Evolutionary conservation across 1,140 invertebrate species (phyloP).

Genomic region (Hydropsyche tenuis): DNA sequence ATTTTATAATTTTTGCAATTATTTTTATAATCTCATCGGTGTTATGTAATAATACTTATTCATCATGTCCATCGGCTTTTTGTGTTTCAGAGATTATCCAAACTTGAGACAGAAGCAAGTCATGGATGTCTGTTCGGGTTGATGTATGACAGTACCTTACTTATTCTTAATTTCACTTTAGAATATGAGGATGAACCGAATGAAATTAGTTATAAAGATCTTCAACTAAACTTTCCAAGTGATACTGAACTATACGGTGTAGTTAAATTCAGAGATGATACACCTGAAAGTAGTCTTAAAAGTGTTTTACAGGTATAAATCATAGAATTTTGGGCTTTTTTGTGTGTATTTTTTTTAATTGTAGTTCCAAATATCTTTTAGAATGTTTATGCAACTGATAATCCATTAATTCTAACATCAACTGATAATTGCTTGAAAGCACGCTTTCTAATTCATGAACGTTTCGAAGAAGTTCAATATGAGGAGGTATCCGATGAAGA

Average conservation of each 20-base stretch:
- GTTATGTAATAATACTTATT: too few species aligned
- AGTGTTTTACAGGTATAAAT: conserved; percentile 67
- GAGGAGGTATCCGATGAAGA: conserved; percentile 68
- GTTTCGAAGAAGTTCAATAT: conserved; percentile 68
- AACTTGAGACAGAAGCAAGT: conserved; percentile 62
- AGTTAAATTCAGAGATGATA: conserved; percentile 67
- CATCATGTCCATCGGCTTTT: too few species aligned
- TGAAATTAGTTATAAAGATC: conserved; percentile 63
- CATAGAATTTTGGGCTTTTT: not conserved
- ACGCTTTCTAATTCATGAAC: conserved; percentile 74
- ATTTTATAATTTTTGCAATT: too few species aligned
- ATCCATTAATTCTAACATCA: conserved; percentile 72
- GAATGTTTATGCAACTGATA: conserved; percentile 78
- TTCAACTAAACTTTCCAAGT: conserved; percentile 72
- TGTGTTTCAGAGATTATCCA: conserved; percentile 64
- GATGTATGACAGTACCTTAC: conserved; percentile 72
- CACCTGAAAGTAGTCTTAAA: conserved; percentile 63
- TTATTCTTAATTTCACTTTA: conserved; percentile 70
- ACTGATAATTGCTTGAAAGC: conserved; percentile 65
- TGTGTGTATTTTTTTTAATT: conserved; percentile 16
- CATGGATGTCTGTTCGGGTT: conserved; percentile 76
- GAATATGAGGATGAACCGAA: conserved; percentile 64
- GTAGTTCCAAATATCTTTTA: conserved; percentile 52
- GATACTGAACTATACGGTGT: conserved; percentile 78
- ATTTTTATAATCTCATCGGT: too few species aligned